These are phyloP conservation scores for Pseudococcus jackbeardsleyi DNA, from an alignment of 2,888 invertebrate genomes.

Conservation along the genomic window DNA sequence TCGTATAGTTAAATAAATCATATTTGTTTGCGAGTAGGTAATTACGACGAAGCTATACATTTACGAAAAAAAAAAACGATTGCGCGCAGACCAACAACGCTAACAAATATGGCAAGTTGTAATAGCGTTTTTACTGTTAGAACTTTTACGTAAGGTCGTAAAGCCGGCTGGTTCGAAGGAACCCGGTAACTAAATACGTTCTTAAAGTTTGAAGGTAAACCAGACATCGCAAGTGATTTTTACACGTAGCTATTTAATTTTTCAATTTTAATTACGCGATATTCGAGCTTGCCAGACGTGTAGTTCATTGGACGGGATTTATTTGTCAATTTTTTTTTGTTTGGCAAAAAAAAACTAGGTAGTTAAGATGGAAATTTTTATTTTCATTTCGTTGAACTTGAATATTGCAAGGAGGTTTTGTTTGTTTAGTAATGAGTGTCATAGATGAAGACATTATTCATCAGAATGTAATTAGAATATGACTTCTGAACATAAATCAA, in stretches of 20 bases:
- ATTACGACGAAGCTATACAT: background rate
- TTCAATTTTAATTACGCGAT: conserved; percentile 31
- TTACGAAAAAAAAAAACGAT: background rate
- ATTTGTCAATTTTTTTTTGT: background rate
- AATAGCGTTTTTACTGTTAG: conserved; percentile 23
- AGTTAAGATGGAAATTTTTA: background rate
- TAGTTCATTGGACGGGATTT: conserved; percentile 33
- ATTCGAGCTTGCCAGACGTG: conserved; percentile 4
- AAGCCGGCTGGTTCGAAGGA: conserved; percentile 34
- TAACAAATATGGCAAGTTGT: conserved; percentile 15
- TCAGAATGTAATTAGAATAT: too few relatives aligned
- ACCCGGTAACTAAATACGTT: conserved; percentile 33
- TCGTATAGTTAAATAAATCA: conserved; percentile 5
- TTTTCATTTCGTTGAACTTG: background rate
- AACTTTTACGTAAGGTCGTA: conserved; percentile 47
- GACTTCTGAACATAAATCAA: too few relatives aligned
- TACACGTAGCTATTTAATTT: conserved; percentile 8
- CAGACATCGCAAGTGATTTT: conserved; percentile 3
- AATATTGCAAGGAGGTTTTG: background rate
- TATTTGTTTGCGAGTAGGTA: conserved; percentile 24
- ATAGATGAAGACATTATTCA: background rate
- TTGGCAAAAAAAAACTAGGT: background rate
- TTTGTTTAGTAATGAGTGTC: background rate
- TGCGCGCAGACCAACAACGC: background rate
- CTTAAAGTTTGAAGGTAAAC: conserved; percentile 33